Percentiles rank a stretch among this genome's conserved stretches.
Evolutionary conservation across 2,888 invertebrate species (phyloP).

Genomic region (Macropis europaea): DNA sequence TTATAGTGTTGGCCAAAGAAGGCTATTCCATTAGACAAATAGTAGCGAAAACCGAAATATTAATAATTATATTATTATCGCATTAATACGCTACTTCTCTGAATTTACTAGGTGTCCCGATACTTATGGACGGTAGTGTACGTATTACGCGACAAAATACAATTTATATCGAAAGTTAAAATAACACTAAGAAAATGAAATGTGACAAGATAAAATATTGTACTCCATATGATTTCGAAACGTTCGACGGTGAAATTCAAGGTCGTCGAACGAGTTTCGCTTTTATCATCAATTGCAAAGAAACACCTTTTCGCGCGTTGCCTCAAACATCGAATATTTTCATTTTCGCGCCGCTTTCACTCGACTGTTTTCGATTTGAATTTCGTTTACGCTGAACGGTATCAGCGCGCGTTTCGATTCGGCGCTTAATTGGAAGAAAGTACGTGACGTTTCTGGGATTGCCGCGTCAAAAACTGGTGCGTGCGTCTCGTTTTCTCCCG

Average conservation of each 20-base stretch:
- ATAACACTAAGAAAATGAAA: no score
- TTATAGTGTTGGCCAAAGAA: no score
- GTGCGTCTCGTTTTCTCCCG: not conserved
- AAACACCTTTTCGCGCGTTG: not conserved
- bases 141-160: no score
- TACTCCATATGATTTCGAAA: not conserved
- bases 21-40: no score
- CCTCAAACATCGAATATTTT: not conserved
- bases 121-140: no score
- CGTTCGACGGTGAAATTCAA: not conserved
- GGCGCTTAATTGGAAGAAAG: constrained; percentile 14
- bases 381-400: not conserved
- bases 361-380: not conserved
- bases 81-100: no score
- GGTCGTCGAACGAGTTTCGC: not conserved
- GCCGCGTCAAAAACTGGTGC: not conserved
- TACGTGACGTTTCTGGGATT: not conserved
- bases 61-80: no score
- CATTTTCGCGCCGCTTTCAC: constrained; percentile 5
- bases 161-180: no score
- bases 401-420: not conserved
- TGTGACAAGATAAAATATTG: no score
- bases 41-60: no score
- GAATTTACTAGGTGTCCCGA: no score
- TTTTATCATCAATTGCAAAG: not conserved